These are phyloP conservation scores for Anguilla japonica DNA, from an alignment of 2,113 vertebrate genomes.

Conservation along the genomic window DNA sequence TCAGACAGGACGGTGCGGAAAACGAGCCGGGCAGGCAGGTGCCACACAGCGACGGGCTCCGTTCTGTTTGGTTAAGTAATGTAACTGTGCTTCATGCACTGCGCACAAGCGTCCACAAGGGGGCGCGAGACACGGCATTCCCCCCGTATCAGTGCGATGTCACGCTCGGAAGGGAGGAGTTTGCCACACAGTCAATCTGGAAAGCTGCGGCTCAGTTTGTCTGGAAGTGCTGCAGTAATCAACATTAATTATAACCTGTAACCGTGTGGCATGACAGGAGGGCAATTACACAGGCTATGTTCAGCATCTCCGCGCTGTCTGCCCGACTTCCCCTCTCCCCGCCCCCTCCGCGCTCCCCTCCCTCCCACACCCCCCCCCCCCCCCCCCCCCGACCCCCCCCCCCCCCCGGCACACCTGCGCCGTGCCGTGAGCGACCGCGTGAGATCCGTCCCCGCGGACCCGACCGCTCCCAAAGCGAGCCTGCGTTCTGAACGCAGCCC, in stretches of 20 bases:
- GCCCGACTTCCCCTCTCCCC: neutral
- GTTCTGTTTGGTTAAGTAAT: no score
- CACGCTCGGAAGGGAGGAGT: neutral
- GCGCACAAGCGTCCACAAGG: neutral
- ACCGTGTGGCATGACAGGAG: neutral
- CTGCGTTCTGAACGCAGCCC: neutral
- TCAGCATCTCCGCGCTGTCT: slow-evolving; percentile 10
- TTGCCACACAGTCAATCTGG: neutral
- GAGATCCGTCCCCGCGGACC: neutral
- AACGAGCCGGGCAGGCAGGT: no score
- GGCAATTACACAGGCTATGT: slow-evolving; percentile 25
- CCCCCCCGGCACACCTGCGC: neutral
- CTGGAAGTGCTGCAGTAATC: slow-evolving; percentile 13
- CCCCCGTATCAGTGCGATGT: neutral
- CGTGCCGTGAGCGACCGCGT: neutral
- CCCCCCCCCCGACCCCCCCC: neutral
- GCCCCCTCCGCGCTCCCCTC: neutral
- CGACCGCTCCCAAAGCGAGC: neutral
- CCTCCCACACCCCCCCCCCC: neutral
- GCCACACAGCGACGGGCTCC: no score
- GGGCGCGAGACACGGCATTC: neutral
- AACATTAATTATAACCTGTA: slow-evolving; percentile 32
- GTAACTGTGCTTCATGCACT: neutral
- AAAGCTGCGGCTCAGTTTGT: neutral
- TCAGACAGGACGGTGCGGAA: no score